Evolutionary conservation across 92 coral and sea anemone species (phyloP).

Genomic region (Epizoanthus rinbou): DNA sequence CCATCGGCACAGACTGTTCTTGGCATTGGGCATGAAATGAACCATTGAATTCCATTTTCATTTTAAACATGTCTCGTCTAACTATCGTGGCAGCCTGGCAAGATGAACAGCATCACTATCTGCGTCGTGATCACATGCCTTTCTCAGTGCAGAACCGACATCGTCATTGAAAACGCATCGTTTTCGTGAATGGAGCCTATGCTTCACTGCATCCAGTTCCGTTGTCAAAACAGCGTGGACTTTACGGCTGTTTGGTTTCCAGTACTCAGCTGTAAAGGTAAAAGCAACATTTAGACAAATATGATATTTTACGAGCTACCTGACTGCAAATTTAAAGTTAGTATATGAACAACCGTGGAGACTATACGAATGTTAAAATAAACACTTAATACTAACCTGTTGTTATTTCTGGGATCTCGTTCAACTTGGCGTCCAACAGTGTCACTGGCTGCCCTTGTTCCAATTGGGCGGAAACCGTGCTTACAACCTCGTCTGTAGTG

Average conservation of each 20-base stretch:
- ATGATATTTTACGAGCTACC: not conserved
- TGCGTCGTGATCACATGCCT: constrained; percentile 13
- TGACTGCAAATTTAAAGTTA: no score
- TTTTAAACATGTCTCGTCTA: constrained; percentile 25
- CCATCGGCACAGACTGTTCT: constrained; percentile 29
- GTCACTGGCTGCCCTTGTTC: constrained; percentile 18
- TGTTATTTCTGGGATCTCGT: constrained; percentile 23
- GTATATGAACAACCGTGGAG: no score
- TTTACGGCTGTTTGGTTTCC: constrained; percentile 28
- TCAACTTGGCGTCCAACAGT: constrained; percentile 2
- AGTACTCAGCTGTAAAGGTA: constrained; percentile 6
- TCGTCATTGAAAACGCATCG: not conserved
- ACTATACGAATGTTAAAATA: not conserved
- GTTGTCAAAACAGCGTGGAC: constrained; percentile 16
- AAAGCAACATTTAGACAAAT: not conserved
- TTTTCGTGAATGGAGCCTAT: not conserved
- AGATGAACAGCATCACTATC: constrained; percentile 43
- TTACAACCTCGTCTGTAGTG: not conserved
- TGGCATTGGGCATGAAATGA: constrained; percentile 32
- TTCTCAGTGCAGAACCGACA: constrained; percentile 21
- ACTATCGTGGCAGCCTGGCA: constrained; percentile 41
- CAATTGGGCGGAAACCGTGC: not conserved
- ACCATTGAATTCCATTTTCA: constrained; percentile 17
- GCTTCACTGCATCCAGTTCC: constrained; percentile 4
- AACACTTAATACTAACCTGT: constrained; percentile 7